A percentile compares a stretch with the other conserved stretches of the same genome.
Conservation (phyloP, 2,888 invertebrate species). For the Amaurobius ferox region DNA sequence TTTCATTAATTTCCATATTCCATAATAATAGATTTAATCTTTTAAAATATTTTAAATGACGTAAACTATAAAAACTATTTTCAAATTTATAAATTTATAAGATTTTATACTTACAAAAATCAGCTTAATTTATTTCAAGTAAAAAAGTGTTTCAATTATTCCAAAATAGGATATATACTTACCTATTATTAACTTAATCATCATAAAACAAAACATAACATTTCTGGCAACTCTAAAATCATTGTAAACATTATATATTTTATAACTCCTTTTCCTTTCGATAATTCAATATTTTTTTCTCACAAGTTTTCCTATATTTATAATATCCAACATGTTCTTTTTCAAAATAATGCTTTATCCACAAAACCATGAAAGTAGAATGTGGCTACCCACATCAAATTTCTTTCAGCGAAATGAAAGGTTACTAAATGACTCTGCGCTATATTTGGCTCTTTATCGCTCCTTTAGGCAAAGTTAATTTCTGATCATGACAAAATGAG, state of each 20-base stretch:
- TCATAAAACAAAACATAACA: background rate
- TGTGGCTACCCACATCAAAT: slow-evolving; percentile 30
- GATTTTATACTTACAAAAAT: too few relatives aligned
- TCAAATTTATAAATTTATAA: too few relatives aligned
- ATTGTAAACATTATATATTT: background rate
- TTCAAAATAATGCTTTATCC: background rate
- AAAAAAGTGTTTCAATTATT: too few relatives aligned
- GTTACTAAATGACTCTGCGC: slow-evolving; percentile 49
- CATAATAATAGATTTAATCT: too few relatives aligned
- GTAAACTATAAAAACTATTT: too few relatives aligned
- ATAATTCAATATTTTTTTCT: background rate
- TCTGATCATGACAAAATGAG: background rate
- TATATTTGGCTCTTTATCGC: slow-evolving; percentile 68
- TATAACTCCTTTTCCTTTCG: background rate
- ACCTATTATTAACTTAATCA: background rate
- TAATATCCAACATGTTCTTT: background rate
- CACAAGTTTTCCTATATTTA: background rate
- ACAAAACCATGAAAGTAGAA: slow-evolving; percentile 27
- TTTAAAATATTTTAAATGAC: too few relatives aligned
- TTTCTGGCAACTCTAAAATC: background rate
- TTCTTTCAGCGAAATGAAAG: slow-evolving; percentile 52
- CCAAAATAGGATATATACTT: too few relatives aligned
- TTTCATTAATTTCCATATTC: too few relatives aligned
- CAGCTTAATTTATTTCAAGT: too few relatives aligned
- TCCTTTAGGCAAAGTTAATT: slow-evolving; percentile 53